Percentiles rank a stretch among this genome's conserved stretches.
phyloP scores from a whole-genome alignment of 30 jellyfish, hydroid and myxozoan genomes.

The Cassiopea xamachana region DNA sequence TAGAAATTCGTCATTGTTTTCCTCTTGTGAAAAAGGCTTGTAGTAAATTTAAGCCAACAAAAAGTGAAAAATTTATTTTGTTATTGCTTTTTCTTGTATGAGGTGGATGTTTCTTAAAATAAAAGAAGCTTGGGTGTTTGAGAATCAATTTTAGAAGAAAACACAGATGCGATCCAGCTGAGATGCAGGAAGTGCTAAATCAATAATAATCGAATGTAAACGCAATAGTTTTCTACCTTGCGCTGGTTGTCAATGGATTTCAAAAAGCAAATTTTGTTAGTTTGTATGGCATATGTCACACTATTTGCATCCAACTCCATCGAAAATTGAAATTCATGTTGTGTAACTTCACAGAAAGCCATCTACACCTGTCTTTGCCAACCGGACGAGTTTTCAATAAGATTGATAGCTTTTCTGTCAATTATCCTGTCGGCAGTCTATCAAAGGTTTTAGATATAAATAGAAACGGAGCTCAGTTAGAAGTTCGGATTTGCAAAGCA shows the following conservation, averaged over 20 bases:
- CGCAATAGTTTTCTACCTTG: background rate
- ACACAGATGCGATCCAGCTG: background rate
- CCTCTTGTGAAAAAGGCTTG: too few species aligned
- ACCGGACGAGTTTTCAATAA: slow-evolving; percentile 58
- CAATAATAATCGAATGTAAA: background rate
- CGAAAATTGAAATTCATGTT: background rate
- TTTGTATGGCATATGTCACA: background rate
- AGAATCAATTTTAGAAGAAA: too few species aligned
- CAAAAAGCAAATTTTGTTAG: background rate
- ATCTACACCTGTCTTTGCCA: slow-evolving; percentile 20
- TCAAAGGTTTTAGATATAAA: background rate
- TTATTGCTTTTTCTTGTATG: too few species aligned
- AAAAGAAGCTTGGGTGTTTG: too few species aligned
- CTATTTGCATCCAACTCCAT: background rate
- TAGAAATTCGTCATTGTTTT: too few species aligned
- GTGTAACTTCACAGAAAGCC: background rate
- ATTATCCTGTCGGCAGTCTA: background rate
- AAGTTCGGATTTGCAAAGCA: background rate
- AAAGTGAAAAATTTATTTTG: too few species aligned
- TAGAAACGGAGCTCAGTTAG: background rate
- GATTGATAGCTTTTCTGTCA: slow-evolving; percentile 3
- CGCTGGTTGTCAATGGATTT: background rate
- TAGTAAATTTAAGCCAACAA: too few species aligned
- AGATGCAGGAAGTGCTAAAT: background rate
- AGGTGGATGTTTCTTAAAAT: too few species aligned